Percentiles rank a stretch among this genome's conserved stretches.
Conservation (phyloP, 1,140 invertebrate species). For the Trachelipus rathkii region DNA sequence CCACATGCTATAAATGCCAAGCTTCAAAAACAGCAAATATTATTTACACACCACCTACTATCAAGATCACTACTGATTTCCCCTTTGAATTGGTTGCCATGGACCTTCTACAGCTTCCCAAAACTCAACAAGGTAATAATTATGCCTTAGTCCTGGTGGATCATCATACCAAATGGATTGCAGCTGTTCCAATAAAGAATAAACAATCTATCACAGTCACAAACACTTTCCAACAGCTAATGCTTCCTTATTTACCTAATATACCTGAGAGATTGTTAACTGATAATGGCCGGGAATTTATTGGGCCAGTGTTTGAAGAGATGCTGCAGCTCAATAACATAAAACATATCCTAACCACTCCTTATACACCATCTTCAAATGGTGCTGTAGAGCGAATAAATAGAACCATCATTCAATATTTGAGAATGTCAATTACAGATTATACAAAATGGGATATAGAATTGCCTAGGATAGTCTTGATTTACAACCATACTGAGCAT, state of each 20-base stretch:
- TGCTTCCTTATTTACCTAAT: background rate
- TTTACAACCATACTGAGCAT: too few relatives aligned
- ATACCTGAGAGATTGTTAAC: background rate
- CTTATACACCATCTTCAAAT: background rate
- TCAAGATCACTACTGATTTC: too few relatives aligned
- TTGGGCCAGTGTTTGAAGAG: background rate
- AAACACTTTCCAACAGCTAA: background rate
- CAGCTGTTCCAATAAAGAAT: background rate
- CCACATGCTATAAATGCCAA: too few relatives aligned
- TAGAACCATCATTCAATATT: slow-evolving; percentile 2
- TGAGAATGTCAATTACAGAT: background rate
- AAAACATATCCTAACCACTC: background rate
- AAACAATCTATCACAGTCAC: slow-evolving; percentile 3
- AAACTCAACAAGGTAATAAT: background rate
- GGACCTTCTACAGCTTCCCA: background rate
- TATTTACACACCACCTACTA: too few relatives aligned
- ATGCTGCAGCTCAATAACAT: too few relatives aligned
- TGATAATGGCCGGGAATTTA: slow-evolving; percentile 19
- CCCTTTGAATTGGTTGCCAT: too few relatives aligned
- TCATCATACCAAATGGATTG: slow-evolving; percentile 18
- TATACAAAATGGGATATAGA: background rate
- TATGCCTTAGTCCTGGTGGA: slow-evolving; percentile 1
- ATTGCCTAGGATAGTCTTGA: background rate
- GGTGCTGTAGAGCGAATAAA: background rate
- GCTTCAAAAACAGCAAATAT: too few relatives aligned